Evolutionary conservation across 2,888 invertebrate genomes (phyloP).

Genomic region (Sphinx pinastri): DNA sequence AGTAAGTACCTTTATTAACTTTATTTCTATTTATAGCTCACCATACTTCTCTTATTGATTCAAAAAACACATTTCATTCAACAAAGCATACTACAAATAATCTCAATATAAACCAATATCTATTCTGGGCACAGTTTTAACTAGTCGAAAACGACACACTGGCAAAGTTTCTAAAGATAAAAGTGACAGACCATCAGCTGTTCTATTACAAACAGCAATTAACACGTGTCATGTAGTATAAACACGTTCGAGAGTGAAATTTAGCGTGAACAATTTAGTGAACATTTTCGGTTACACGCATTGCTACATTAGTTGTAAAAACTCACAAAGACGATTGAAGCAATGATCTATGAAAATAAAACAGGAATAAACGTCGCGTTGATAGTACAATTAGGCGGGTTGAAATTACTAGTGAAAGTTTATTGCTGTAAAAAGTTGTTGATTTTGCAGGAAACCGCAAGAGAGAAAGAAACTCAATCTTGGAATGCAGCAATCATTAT

Average conservation of each 20-base stretch:
- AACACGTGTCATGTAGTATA: constrained; percentile 23
- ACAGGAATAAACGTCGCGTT: not conserved
- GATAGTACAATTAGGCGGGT: not conserved
- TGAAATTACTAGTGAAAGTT: constrained; percentile 42
- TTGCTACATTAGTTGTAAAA: not conserved
- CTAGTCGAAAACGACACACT: not conserved
- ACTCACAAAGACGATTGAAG: not conserved
- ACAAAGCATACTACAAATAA: not conserved
- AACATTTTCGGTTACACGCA: constrained; percentile 18
- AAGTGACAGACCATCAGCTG: constrained; percentile 5
- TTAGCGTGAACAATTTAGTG: constrained; percentile 10
- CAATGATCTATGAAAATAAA: not conserved
- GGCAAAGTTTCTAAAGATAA: not conserved
- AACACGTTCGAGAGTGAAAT: constrained; percentile 35
- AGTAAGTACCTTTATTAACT: too few species aligned
- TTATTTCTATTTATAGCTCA: too few species aligned
- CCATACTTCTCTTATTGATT: not conserved
- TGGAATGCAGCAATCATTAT: not conserved
- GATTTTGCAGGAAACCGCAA: constrained; percentile 26
- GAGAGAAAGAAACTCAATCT: not conserved
- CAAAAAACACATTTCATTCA: not conserved
- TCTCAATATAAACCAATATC: not conserved
- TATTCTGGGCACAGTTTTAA: not conserved
- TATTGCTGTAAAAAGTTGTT: constrained; percentile 33
- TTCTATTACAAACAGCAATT: constrained; percentile 6